phyloP scores from a whole-genome alignment of 2,888 invertebrate species.

The Nemoura dubitans region DNA sequence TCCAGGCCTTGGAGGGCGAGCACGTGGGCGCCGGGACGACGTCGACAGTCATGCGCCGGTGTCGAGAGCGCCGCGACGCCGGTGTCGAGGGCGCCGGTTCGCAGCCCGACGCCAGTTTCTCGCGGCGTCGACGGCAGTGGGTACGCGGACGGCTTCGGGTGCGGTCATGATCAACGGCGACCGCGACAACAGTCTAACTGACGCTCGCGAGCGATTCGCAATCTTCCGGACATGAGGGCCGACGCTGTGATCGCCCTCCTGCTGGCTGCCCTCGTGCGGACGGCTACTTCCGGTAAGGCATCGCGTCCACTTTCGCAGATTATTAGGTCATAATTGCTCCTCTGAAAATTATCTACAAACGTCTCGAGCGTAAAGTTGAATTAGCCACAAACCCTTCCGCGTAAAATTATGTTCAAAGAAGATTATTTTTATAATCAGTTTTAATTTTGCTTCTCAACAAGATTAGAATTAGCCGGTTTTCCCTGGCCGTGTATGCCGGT shows the following conservation, averaged over 20 bases:
- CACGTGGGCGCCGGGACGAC: background rate
- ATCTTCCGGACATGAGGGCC: background rate
- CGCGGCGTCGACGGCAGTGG: background rate
- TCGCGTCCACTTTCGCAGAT: background rate
- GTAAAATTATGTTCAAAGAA: background rate
- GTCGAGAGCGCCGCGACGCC: background rate
- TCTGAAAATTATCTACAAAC: background rate
- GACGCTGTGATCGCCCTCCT: background rate
- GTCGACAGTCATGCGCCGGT: background rate
- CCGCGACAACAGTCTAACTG: background rate
- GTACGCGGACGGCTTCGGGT: background rate
- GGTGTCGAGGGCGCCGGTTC: background rate
- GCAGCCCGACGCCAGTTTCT: background rate
- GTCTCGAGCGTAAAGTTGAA: background rate
- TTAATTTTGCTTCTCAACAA: background rate
- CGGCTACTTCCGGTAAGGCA: background rate
- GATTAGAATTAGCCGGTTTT: background rate
- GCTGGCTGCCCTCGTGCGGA: background rate
- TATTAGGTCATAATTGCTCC: background rate
- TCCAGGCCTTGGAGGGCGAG: background rate
- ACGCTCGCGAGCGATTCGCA: background rate
- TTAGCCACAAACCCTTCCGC: background rate
- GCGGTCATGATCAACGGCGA: constrained; percentile 9
- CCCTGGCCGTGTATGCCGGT: background rate
- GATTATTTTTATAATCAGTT: background rate